A percentile compares a stretch with the other conserved stretches of the same genome.
Conservation (phyloP, 2,797 vertebrate species). For the Aselliscus stoliczkanus region DNA sequence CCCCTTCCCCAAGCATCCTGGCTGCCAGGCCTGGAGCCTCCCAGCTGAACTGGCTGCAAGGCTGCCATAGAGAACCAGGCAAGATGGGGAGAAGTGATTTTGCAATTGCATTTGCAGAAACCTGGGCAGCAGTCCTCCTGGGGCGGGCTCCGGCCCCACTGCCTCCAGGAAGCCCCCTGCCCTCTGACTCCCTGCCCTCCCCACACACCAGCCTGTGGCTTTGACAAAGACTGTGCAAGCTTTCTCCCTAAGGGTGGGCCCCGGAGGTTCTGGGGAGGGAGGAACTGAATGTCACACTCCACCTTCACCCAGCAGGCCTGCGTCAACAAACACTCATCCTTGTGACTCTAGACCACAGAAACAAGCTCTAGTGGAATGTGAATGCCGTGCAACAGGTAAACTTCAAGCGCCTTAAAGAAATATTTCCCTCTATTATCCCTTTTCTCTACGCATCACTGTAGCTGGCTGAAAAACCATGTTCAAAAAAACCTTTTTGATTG, state of each 20-base stretch:
- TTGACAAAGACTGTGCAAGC: background rate
- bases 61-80: background rate
- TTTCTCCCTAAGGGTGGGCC: background rate
- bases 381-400: fast-evolving
- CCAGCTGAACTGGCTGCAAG: background rate
- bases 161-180: background rate
- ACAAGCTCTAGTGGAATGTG: background rate
- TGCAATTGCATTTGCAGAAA: background rate
- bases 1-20: background rate
- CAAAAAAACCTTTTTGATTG: background rate
- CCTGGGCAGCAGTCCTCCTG: background rate
- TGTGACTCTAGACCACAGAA: background rate
- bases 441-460: background rate
- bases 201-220: background rate
- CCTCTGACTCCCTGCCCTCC: no score
- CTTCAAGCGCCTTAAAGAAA: background rate
- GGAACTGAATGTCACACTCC: background rate
- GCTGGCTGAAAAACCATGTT: background rate
- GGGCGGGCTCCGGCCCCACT: background rate
- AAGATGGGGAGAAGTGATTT: background rate
- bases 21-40: background rate
- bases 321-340: background rate
- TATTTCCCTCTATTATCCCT: background rate
- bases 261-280: background rate
- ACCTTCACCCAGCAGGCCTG: background rate